Conservation (phyloP, 2,113 vertebrate genomes). For the Uria aalge region DNA sequence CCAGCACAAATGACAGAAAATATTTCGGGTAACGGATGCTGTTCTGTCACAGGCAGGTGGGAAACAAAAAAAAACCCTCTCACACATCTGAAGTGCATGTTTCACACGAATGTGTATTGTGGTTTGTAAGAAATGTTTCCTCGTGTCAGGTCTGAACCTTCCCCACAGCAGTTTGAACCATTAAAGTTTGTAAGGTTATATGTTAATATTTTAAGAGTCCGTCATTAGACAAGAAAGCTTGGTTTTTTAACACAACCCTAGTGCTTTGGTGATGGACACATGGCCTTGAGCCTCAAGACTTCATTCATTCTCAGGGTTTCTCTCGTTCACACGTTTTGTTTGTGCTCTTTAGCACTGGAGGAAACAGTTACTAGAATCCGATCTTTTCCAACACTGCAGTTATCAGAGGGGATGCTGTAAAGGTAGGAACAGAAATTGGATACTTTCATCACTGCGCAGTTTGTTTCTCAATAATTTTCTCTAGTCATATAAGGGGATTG, state of each 20-base stretch:
- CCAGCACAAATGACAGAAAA: background rate
- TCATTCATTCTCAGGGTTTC: background rate
- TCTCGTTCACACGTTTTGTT: background rate
- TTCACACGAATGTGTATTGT: rapidly evolving
- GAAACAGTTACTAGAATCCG: background rate
- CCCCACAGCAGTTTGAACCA: background rate
- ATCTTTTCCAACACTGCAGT: background rate
- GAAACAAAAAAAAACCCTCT: background rate
- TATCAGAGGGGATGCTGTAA: background rate
- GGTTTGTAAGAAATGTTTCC: background rate
- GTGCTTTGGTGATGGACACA: background rate
- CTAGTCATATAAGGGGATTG: background rate
- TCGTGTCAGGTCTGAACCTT: background rate
- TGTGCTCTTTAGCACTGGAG: background rate
- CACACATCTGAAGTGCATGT: background rate
- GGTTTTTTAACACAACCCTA: background rate
- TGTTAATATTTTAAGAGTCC: background rate
- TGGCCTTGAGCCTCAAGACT: background rate
- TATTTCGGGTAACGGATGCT: too few relatives aligned
- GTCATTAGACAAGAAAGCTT: background rate
- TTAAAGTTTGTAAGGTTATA: rapidly evolving
- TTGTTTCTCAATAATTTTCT: background rate
- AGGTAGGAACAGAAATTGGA: too few relatives aligned
- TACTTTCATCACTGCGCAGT: background rate
- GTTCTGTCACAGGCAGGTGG: background rate